These are phyloP conservation scores for Pseudomyrmex gracilis DNA, from an alignment of 1,140 invertebrate genomes.

Conservation along the genomic window DNA sequence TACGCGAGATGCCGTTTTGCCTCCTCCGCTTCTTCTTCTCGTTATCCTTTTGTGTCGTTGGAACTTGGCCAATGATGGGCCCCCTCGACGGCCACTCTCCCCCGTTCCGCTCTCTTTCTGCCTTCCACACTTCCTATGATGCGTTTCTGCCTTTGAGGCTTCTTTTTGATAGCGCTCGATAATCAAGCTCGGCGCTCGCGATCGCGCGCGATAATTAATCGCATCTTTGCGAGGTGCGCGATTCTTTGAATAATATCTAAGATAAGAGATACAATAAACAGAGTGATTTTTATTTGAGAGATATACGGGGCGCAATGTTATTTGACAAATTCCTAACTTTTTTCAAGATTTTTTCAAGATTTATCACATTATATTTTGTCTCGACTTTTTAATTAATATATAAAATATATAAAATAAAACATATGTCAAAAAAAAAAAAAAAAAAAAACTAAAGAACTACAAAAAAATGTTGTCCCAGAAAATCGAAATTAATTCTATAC, in stretches of 20 bases:
- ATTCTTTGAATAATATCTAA: not conserved
- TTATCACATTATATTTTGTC: too few species aligned
- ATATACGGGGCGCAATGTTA: not conserved
- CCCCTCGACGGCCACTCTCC: constrained; percentile 37
- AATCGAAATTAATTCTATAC: too few species aligned
- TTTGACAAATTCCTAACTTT: not conserved
- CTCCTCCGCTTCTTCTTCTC: constrained; percentile 56
- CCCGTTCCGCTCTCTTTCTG: not conserved
- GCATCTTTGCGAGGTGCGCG: not conserved
- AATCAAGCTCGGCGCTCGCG: not conserved
- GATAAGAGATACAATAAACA: not conserved
- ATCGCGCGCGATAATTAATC: constrained; percentile 32
- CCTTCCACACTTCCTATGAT: not conserved
- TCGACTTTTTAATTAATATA: too few species aligned
- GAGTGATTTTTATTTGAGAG: not conserved
- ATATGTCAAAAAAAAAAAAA: too few species aligned
- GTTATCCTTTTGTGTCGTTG: constrained; percentile 75
- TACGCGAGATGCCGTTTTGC: constrained; percentile 62
- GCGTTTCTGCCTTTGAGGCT: constrained; percentile 18
- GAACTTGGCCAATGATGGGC: constrained; percentile 73
- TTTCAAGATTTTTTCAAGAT: too few species aligned
- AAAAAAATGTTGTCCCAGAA: too few species aligned
- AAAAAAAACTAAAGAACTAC: too few species aligned
- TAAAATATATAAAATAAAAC: too few species aligned
- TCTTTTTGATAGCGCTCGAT: constrained; percentile 32